Conservation (phyloP, 2,113 vertebrate genomes). For the Perca fluviatilis region DNA sequence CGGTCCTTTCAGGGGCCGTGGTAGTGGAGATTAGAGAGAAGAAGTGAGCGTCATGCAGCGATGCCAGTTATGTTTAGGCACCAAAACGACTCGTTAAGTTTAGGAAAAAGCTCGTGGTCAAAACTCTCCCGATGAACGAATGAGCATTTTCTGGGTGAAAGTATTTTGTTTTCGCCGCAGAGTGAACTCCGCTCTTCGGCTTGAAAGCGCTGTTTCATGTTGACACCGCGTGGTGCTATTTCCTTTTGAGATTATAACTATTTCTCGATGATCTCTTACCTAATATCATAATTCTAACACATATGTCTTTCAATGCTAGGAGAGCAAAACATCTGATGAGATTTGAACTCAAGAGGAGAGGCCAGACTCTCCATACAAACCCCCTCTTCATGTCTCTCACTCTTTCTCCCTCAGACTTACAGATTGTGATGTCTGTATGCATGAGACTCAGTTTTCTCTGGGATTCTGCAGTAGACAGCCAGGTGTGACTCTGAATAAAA, state of each 20-base stretch:
- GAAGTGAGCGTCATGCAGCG: no score
- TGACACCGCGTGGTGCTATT: no score
- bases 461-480: not conserved
- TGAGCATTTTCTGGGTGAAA: no score
- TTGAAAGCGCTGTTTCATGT: no score
- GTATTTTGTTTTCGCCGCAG: no score
- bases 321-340: not conserved
- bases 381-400: not conserved
- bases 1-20: no score
- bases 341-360: not conserved
- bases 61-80: no score
- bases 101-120: no score
- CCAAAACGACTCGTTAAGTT: no score
- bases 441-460: not conserved
- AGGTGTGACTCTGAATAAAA: conserved; percentile 10
- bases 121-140: no score
- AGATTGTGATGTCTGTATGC: not conserved
- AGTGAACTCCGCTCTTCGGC: no score
- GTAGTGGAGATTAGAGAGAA: no score
- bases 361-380: not conserved
- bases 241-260: not conserved
- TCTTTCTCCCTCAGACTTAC: not conserved
- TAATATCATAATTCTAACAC: not conserved
- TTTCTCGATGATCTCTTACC: not conserved
- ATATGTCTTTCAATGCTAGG: not conserved